These are phyloP conservation scores for Eretmocerus hayati DNA, from an alignment of 2,888 invertebrate species.

Conservation along the genomic window DNA sequence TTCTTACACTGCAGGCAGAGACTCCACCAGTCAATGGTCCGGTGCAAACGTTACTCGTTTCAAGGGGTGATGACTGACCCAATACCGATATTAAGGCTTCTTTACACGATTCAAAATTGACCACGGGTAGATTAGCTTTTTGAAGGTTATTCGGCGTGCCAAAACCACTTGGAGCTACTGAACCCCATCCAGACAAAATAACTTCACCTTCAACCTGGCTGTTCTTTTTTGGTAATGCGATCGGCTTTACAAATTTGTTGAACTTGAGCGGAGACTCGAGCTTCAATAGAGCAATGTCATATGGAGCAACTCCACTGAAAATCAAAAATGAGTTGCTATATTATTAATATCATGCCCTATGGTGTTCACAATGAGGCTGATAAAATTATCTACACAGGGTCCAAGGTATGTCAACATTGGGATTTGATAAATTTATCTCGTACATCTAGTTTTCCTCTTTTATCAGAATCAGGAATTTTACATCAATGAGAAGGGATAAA, in stretches of 20 bases:
- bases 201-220: constrained; percentile 33
- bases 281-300: constrained; percentile 51
- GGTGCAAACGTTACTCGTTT: constrained; percentile 32
- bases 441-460: too few species aligned
- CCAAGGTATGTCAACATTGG: too few species aligned
- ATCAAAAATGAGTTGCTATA: too few species aligned
- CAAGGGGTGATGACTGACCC: constrained; percentile 28
- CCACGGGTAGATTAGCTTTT: constrained; percentile 31
- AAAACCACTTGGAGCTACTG: constrained; percentile 28
- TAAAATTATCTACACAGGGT: too few species aligned
- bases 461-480: too few species aligned
- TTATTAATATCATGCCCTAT: too few species aligned
- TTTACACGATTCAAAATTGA: constrained; percentile 31
- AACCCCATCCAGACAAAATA: constrained; percentile 49
- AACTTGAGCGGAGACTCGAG: constrained; percentile 37
- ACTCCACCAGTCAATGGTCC: constrained; percentile 27
- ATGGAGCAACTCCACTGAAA: constrained; percentile 40
- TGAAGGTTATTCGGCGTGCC: constrained; percentile 36
- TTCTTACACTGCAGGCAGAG: constrained; percentile 31
- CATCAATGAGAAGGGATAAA: too few species aligned
- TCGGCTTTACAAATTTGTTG: constrained; percentile 39
- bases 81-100: constrained; percentile 25
- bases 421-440: too few species aligned
- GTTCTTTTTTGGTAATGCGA: constrained; percentile 39
- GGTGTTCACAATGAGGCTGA: too few species aligned